Evolutionary conservation across 1,140 invertebrate species (phyloP).

Genomic region (Notospermus geniculatus): DNA sequence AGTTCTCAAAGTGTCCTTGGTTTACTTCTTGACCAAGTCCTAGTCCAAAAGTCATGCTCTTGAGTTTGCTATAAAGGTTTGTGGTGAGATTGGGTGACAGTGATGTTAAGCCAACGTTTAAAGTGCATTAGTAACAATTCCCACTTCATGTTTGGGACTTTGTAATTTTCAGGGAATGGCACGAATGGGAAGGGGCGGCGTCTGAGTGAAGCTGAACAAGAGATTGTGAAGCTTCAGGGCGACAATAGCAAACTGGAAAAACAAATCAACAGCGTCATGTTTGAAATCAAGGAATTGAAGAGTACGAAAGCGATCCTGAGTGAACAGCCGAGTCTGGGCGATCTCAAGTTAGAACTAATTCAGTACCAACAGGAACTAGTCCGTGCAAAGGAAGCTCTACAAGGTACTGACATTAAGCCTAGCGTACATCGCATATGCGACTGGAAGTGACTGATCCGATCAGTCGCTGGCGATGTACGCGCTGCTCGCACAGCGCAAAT

Average conservation of each 20-base stretch:
- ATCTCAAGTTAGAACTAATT: constrained; percentile 45
- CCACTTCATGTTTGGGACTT: no score
- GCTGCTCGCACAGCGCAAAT: no score
- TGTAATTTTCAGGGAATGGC: constrained; percentile 1
- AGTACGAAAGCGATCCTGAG: constrained; percentile 26
- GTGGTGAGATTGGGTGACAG: background rate
- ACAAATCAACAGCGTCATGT: constrained; percentile 68
- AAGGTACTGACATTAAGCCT: constrained; percentile 52
- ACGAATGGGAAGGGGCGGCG: background rate
- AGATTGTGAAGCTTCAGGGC: constrained; percentile 29
- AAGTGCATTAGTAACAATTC: no score
- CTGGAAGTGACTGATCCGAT: no score
- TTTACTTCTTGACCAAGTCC: background rate
- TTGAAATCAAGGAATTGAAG: constrained; percentile 65
- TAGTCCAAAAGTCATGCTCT: background rate
- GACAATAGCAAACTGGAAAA: constrained; percentile 59
- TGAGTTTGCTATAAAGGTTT: background rate
- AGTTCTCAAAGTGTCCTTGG: background rate
- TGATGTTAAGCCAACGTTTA: no score
- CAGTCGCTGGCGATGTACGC: no score
- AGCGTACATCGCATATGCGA: no score
- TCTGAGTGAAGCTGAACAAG: constrained; percentile 21
- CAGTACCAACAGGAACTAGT: constrained; percentile 45
- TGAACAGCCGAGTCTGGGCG: constrained; percentile 32
- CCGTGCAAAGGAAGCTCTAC: constrained; percentile 61